Evolutionary conservation across 1,140 invertebrate species (phyloP), one percentile per base, ranked within the genome.

Genomic region (Zaprionus camerounensis): DNA sequence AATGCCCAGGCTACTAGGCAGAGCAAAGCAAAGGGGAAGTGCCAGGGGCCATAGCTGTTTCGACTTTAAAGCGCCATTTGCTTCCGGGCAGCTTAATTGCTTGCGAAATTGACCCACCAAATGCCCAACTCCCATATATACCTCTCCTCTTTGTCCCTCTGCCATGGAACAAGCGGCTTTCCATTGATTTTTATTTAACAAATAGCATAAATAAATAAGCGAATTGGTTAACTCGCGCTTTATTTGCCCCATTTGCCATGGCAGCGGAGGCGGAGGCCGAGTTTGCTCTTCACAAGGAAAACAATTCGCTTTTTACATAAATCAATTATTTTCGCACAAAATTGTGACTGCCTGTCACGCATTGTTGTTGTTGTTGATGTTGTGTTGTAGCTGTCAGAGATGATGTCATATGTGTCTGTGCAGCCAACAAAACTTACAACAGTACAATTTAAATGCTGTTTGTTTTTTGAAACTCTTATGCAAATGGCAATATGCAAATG

Each of bases 101-200:
- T 61, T 63, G 71, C 63, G 69, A 80, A 78, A 78, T 73, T 78
- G 78, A 81, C 71, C 78, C 41, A 78, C 51, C 78, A 74, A 49
- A 34, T 62, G 31, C 13, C 11, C 49, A 9, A 3, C 24, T 2
- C 7, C 11, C 31, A 11, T 7, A 3, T 11, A 0, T 34, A 9
- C 9, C 31, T 34, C 31, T 11, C 49, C 3, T 1, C 26, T 11
- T 15, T 34, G 9, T 13, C 2, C 24, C 13, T 2, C 6, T 24
- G 3, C 34, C 41, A 12, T 41, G 36, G 36, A 38, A 46, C 74
- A 80, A 72, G 71, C 68, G 71, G 59, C 38, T 65, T 80, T 67
- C 46, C 66, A 75, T 74, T 79, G 79, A 71, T 79, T 79, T 46
- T 81, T 76, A 79, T 81, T 79, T 76, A 76, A 76, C 79, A 78